Conservation (phyloP, 2,888 invertebrate genomes). For the Gastrophysa polygoni region DNA sequence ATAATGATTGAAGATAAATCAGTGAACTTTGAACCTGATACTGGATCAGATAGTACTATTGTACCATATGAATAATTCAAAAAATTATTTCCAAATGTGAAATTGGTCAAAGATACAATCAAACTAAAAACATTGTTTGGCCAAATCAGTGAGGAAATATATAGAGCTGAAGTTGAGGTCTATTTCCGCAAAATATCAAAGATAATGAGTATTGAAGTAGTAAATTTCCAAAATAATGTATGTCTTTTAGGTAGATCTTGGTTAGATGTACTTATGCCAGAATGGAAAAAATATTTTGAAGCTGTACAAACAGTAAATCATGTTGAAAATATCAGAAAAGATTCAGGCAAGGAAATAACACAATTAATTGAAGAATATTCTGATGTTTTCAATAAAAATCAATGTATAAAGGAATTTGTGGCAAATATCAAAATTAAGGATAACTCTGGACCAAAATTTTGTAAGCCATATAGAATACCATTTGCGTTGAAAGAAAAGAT, state of each 20-base stretch:
- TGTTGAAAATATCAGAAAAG: neutral
- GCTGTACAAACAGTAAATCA: neutral
- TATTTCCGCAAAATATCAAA: neutral
- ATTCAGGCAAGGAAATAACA: neutral
- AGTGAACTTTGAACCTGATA: slow-evolving; percentile 7
- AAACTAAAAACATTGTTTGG: slow-evolving; percentile 5
- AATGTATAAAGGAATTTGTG: neutral
- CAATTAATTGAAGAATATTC: neutral
- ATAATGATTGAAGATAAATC: neutral
- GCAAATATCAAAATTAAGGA: neutral
- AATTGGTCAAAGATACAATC: neutral
- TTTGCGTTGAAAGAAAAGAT: slow-evolving; percentile 5
- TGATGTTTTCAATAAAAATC: neutral
- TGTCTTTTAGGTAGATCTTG: slow-evolving; percentile 5
- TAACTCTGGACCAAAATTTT: neutral
- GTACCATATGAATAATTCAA: slow-evolving; percentile 1
- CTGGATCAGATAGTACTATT: slow-evolving; percentile 12
- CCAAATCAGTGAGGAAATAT: neutral
- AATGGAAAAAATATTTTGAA: slow-evolving; percentile 1
- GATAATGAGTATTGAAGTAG: neutral
- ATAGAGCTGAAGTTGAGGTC: neutral
- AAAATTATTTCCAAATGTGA: neutral
- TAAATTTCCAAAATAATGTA: slow-evolving; percentile 1
- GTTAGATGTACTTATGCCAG: neutral
- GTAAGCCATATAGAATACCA: slow-evolving; percentile 8